phyloP scores from a whole-genome alignment of 2,113 vertebrate genomes.

The Psilopsiagon aurifrons region DNA sequence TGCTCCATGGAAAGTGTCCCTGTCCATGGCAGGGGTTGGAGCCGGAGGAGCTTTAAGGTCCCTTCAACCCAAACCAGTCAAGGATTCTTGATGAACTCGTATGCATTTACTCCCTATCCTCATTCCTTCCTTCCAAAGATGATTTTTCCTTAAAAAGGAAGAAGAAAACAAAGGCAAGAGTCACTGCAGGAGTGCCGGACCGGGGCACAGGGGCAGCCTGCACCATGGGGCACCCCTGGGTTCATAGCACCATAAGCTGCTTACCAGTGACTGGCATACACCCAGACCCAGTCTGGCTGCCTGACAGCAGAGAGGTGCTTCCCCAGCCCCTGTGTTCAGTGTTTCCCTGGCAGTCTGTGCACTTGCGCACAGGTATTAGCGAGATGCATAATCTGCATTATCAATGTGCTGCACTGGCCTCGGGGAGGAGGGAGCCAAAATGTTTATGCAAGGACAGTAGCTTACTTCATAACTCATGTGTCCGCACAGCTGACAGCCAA shows the following conservation, averaged over 20 bases:
- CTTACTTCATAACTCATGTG: conserved; percentile 27
- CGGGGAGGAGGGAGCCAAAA: not conserved
- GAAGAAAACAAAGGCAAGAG: not conserved
- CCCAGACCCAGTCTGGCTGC: not conserved
- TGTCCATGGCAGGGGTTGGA: not conserved
- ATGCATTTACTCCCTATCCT: not conserved
- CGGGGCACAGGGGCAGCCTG: not conserved
- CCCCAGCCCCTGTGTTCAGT: not conserved
- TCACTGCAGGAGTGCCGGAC: not conserved
- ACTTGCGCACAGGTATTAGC: conserved; percentile 12
- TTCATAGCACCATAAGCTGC: not conserved
- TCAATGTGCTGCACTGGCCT: not conserved
- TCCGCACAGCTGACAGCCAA: conserved; percentile 29
- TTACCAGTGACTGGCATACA: conserved; percentile 13
- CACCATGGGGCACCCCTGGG: not conserved
- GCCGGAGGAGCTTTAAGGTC: not conserved
- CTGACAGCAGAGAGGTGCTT: conserved; percentile 18
- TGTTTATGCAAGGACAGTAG: conserved; percentile 25
- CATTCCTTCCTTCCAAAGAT: not conserved
- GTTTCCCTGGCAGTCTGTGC: not conserved
- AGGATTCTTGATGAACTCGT: not conserved
- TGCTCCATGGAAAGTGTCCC: not conserved
- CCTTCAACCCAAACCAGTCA: not conserved
- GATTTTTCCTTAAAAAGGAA: not conserved
- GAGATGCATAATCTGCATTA: not conserved